Evolutionary conservation across 2,888 invertebrate species (phyloP), one percentile per base, ranked within the genome.

Genomic region (Synanthedon myopaeformis): DNA sequence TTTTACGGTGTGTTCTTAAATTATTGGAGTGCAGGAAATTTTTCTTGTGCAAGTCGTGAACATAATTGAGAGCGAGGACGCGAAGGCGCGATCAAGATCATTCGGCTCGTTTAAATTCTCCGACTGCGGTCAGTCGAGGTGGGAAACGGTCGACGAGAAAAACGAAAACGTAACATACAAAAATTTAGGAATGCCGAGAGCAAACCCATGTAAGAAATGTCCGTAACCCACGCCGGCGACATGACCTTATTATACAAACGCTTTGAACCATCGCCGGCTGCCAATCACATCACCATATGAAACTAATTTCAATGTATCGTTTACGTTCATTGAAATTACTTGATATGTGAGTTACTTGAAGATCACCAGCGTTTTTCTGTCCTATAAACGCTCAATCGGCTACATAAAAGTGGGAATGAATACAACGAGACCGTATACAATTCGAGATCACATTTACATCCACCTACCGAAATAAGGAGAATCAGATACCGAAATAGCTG

Each of bases 201-300:
- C 79, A 74, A 77, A 79, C 76, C 74, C 76, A 76, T 83, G 85
- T 85, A 8, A 68, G 76, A 82, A 79, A 84, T 83, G 79, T 72
- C 64, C 69, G 72, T 69, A 74, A 74, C 72, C 35, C 72, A 72
- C 74, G 65, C 69, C 72, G 71, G 63, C 67, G 67, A 79, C 82
- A 76, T 72, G 75, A 72, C 75, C 76, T 76, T 76, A 79, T 77
- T 81, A 73, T 78, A 75, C 70, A 72, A 70, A 67, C 66, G 76
- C 75, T 70, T 82, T 82, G 76, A 71, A 66, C 62, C 57, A 58
- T 59, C 63, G 69, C 70, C 69, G 69, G 61, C 74, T 67, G 74
- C 70, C 61, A 60, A 59, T 58, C 64, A 61, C 70, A 76, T 76
- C 76, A 76, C 74, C 79, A 78, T 82, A 78, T 72, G 69, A 71